phyloP scores from a whole-genome alignment of 2,113 vertebrate species.

The Campylorhamphus procurvoides region DNA sequence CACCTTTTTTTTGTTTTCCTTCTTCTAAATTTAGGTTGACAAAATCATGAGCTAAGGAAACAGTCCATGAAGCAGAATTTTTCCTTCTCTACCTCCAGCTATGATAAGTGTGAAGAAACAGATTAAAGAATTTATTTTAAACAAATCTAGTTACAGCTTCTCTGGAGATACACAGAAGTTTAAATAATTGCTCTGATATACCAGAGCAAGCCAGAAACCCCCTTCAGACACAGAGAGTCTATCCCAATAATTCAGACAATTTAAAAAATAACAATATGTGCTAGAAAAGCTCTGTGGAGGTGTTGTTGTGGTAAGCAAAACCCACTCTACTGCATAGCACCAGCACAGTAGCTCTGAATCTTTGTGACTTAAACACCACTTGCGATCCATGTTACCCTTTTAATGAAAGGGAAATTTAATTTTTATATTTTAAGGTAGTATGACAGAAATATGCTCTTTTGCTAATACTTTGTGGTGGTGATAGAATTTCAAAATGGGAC shows the following conservation, averaged over 20 bases:
- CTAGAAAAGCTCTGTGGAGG: background rate
- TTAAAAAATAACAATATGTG: background rate
- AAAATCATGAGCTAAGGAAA: background rate
- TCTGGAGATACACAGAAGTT: background rate
- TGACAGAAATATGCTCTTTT: background rate
- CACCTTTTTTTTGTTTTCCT: background rate
- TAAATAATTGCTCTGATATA: background rate
- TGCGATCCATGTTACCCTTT: background rate
- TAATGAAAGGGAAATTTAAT: background rate
- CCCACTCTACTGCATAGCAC: fast-evolving
- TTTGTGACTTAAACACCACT: background rate
- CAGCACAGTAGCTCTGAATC: background rate
- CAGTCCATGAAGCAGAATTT: background rate
- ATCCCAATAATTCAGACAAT: background rate
- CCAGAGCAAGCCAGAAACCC: background rate
- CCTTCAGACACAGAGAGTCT: background rate
- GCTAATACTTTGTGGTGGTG: fast-evolving
- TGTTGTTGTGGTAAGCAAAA: background rate
- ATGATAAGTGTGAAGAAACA: background rate
- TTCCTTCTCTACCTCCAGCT: background rate
- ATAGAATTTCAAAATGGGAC: background rate
- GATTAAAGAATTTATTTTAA: background rate
- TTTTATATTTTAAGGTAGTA: background rate
- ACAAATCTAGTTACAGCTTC: background rate
- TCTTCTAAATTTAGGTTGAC: background rate